Base-by-base conservation (phyloP, 1,140 invertebrate genomes). In the Dinothrombium tinctorium region DNA sequence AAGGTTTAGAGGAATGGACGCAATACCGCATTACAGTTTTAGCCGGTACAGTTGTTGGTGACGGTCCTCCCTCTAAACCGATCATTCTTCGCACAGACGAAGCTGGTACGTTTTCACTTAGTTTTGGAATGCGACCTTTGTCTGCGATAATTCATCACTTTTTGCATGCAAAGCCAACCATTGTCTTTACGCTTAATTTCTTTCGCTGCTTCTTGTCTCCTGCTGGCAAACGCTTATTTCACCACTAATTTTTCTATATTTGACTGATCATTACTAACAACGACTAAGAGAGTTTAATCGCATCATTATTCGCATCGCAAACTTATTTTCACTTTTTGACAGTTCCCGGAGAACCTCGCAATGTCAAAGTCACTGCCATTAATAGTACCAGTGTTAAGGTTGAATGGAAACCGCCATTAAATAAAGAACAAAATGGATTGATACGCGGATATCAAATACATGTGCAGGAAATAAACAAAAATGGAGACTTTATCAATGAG, bases 361-460 rank as follows among this genome's bases (percentile, higher is more conserved):
- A 84, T 52, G 82, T 96, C 24, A 74, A 72, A 58, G 78, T 74
- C 1, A 70, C 66, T 35, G 64, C 76, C 4, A 68, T 92, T 53
- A 95, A 94, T 64, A 94, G 86, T 0, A 92, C 86, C 2, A 72
- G 82, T 4, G 75, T 95, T 49, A 72, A 74, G 52, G 83, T 94
- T 7, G 68, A 72, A 35, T 95, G 89, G 89, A 74, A 78, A 53
- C 76, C 81, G 1, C 89, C 89, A 0, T 65, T 69, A 38, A 72
- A 76, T 44, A 81, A 82, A 53, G 82, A 92, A 49, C 73, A 78
- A 43, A 87, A 94, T 59, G 89, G 89, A n/a, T 74, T 94, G 37
- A 92, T 95, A 48, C 69, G 84, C 24, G 87, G 86, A 3, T 96
- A 94, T 60, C 86, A 92, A 53, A 79, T 96, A 37, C 81, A 90